Percentiles rank a stretch among this genome's conserved stretches.
phyloP scores from a whole-genome alignment of 53 echinoderm and acorn worm genomes.

The Antedon mediterranea region DNA sequence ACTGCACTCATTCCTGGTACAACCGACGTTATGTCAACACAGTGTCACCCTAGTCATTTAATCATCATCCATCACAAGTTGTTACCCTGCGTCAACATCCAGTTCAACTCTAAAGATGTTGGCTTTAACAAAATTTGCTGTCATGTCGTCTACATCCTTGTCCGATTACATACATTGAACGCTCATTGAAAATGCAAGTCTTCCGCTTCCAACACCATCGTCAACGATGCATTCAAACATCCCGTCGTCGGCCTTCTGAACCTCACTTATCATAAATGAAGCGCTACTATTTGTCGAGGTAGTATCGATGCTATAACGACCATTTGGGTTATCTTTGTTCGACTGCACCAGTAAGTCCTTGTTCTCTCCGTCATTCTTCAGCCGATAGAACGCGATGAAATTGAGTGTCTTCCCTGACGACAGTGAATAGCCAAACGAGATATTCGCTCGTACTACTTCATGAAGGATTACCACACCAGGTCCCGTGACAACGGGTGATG shows the following conservation, averaged over 20 bases:
- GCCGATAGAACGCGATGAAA: background rate
- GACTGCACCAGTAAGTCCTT: background rate
- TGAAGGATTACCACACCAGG: background rate
- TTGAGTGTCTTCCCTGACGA: background rate
- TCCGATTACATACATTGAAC: background rate
- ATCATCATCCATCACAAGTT: too few species aligned
- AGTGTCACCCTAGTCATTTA: too few species aligned
- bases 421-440: background rate
- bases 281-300: background rate
- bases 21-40: too few species aligned
- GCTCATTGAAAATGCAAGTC: background rate
- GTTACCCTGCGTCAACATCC: too few species aligned
- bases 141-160: too few species aligned
- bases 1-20: too few species aligned
- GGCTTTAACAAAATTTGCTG: too few species aligned
- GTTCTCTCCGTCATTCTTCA: background rate
- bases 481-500: background rate
- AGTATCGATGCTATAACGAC: background rate
- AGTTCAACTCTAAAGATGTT: too few species aligned
- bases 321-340: background rate
- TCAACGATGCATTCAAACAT: background rate
- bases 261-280: background rate
- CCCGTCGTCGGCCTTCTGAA: background rate
- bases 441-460: background rate
- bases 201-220: background rate